Percentiles rank a stretch among this genome's conserved stretches.
Evolutionary conservation across 2,888 invertebrate genomes (phyloP).

Genomic region (Phlogophora meticulosa): DNA sequence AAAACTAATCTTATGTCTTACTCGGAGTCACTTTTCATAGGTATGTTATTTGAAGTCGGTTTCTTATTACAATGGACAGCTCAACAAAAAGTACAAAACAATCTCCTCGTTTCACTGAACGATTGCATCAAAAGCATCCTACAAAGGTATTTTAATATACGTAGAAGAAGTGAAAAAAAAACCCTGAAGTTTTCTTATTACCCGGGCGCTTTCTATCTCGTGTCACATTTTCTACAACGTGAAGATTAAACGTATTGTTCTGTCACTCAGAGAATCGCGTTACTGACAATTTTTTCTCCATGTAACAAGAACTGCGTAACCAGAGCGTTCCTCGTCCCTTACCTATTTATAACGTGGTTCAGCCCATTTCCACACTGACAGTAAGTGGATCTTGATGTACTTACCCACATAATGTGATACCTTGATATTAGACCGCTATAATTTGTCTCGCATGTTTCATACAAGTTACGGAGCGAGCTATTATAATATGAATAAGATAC

Average conservation of each 20-base stretch:
- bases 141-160: conserved; percentile 60
- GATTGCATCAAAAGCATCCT: conserved; percentile 47
- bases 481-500: conserved; percentile 62
- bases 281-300: conserved; percentile 84
- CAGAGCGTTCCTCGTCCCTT: conserved; percentile 78
- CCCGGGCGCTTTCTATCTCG: conserved; percentile 70
- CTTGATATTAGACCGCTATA: conserved; percentile 61
- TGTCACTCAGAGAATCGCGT: conserved; percentile 85
- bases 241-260: conserved; percentile 88
- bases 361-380: conserved; percentile 80
- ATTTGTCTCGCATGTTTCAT: conserved; percentile 55
- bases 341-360: conserved; percentile 83
- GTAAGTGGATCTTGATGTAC: conserved; percentile 80
- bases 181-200: conserved; percentile 67
- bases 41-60: too few species aligned
- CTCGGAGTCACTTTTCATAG: too few species aligned
- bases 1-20: too few species aligned
- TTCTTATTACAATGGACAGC: not conserved
- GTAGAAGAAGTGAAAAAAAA: conserved; percentile 58
- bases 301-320: conserved; percentile 81
- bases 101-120: conserved; percentile 38
- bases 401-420: conserved; percentile 68
- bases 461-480: conserved; percentile 48
- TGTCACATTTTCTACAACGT: conserved; percentile 79
- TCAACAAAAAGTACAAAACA: conserved; percentile 21